phyloP scores from a whole-genome alignment of 53 echinoderm and acorn worm genomes.

The Stichopus horrens region DNA sequence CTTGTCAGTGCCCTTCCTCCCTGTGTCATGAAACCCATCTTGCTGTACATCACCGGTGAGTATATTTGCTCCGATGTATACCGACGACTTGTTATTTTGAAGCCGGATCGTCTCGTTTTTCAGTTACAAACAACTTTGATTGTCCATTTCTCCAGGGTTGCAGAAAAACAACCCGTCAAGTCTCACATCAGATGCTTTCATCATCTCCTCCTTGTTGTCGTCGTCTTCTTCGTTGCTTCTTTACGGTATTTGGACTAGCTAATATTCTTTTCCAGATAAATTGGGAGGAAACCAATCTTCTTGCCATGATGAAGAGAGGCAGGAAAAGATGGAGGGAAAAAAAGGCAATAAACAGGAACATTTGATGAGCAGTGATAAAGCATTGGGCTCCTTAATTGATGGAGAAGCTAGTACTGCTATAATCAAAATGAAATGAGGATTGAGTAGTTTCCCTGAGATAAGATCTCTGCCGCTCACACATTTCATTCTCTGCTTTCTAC shows the following conservation, averaged over 20 bases:
- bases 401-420: not conserved
- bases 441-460: not conserved
- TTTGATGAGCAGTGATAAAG: conserved; percentile 4
- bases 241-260: conserved; percentile 14
- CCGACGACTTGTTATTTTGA: not conserved
- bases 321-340: not conserved
- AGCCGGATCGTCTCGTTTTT: not conserved
- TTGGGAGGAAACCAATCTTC: conserved; percentile 11
- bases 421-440: not conserved
- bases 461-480: not conserved
- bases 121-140: conserved; percentile 41
- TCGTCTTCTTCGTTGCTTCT: not conserved
- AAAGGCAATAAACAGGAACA: not conserved
- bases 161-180: conserved; percentile 38
- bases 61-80: not conserved
- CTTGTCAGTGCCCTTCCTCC: too few species aligned
- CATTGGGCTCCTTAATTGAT: not conserved
- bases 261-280: not conserved
- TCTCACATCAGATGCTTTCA: not conserved
- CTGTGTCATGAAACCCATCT: not conserved
- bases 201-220: not conserved
- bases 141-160: conserved; percentile 31
- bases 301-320: conserved; percentile 11
- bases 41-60: not conserved
- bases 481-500: not conserved